phyloP scores from a whole-genome alignment of 2,888 invertebrate genomes.

The Athalia cordata region DNA sequence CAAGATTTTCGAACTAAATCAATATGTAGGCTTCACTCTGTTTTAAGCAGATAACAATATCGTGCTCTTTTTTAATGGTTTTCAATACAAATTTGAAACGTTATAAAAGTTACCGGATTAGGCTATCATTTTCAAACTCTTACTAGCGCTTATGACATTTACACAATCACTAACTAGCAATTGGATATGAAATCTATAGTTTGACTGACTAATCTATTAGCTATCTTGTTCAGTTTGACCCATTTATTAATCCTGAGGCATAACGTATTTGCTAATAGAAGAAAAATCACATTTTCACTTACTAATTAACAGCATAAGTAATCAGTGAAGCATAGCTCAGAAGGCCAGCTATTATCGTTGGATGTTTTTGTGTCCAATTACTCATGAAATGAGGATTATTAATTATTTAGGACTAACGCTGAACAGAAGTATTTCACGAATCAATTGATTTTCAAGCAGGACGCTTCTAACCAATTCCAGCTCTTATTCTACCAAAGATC shows the following conservation, averaged over 20 bases:
- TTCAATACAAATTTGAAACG: neutral
- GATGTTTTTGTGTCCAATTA: neutral
- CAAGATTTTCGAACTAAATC: conserved; percentile 22
- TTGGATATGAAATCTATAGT: conserved; percentile 40
- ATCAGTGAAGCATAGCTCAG: neutral
- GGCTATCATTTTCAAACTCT: neutral
- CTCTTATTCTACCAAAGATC: too few relatives aligned
- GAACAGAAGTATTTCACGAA: neutral
- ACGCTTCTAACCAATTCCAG: too few relatives aligned
- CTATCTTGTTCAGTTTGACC: conserved; percentile 18
- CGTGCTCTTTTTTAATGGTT: neutral
- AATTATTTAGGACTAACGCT: too few relatives aligned
- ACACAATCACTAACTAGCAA: conserved; percentile 22
- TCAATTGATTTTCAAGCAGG: neutral
- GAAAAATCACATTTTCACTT: neutral
- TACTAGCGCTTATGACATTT: conserved; percentile 2
- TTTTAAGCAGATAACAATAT: conserved; percentile 9
- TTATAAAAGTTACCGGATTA: conserved; percentile 5
- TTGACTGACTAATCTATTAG: conserved; percentile 10
- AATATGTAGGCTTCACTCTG: neutral
- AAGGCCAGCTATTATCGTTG: neutral
- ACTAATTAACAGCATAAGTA: neutral
- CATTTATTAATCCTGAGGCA: conserved; percentile 26
- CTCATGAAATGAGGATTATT: neutral
- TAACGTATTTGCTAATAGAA: conserved; percentile 20